Base-by-base conservation (phyloP, 2,888 invertebrate species). In the Drosophila kambysellisi region DNA sequence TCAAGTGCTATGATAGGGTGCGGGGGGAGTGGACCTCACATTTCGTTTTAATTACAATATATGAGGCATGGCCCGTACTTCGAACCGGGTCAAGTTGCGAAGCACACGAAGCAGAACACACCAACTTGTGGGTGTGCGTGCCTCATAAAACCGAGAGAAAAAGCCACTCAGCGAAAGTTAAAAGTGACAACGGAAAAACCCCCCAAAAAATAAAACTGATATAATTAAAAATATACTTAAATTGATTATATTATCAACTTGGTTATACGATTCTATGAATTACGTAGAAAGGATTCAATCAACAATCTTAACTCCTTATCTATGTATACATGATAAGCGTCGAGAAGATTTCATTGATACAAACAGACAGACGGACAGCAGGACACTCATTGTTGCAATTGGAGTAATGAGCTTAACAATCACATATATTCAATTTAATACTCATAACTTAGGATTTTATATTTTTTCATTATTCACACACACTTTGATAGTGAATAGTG, bases 1-100 rank as follows among this genome's bases (percentile, higher is more conserved):
- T 88, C 82, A 79, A 83, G 72, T 74, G 76, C 70, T 62, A 43
- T 12, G n/a, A 29, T n/a, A 20, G 25, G n/a, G 9, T 12, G 33
- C 4, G n/a, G 7, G n/a, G 37, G n/a, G 39, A 32, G 54, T n/a
- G 33, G 20, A 15, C 37, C 29, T 63, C 54, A 57, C 70, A 67
- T 76, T 74, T 63, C 69, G 46, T 79, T 81, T 82, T 82, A 82
- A 75, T 81, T 74, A 79, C 79, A 70, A 65, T 54, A 70, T 64
- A 46, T 66, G 50, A 65, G 61, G 85, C 81, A 74, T 39, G 57
- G 74, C 58, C 66, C 29, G 53, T 30, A 48, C 62, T 57, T 37
- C 29, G 50, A 81, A 79, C 63, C 57, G 89, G 84, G 84, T 87
- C 89, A 89, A 89, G 89, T 81, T 81, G 70, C 76, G 76, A 35